Evolutionary conservation across 2,888 invertebrate genomes (phyloP).

Genomic region (Acronicta alni): DNA sequence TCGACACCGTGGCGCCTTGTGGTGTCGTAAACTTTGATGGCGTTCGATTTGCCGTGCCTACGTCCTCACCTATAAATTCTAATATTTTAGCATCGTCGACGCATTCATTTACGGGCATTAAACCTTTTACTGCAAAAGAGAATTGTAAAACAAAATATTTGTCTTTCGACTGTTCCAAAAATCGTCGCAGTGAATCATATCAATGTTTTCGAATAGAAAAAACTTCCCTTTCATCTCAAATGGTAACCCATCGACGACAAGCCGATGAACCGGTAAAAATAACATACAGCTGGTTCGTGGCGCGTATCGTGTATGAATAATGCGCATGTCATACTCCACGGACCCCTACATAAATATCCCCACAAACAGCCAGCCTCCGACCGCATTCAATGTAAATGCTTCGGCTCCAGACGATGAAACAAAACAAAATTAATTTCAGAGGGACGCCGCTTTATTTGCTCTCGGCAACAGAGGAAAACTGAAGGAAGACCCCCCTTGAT

Average conservation of each 20-base stretch:
- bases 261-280: constrained; percentile 86
- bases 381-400: constrained; percentile 89
- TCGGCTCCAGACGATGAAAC: constrained; percentile 86
- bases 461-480: constrained; percentile 71
- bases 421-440: constrained; percentile 89
- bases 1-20: constrained; percentile 79
- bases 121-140: constrained; percentile 21
- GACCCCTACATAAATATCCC: constrained; percentile 87
- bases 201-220: constrained; percentile 56
- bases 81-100: constrained; percentile 45
- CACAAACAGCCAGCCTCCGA: constrained; percentile 84
- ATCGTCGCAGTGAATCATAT: constrained; percentile 38
- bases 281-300: constrained; percentile 81
- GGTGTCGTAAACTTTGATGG: constrained; percentile 83
- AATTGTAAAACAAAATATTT: constrained; percentile 17
- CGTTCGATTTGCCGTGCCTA: constrained; percentile 69
- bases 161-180: constrained; percentile 34
- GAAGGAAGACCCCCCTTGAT: constrained; percentile 85
- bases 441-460: constrained; percentile 85
- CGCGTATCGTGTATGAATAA: constrained; percentile 86
- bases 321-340: constrained; percentile 85
- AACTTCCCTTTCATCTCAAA: constrained; percentile 60
- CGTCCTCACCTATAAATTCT: constrained; percentile 50
- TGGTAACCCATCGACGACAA: constrained; percentile 67
- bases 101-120: constrained; percentile 24